Evolutionary conservation across 2,113 vertebrate genomes (phyloP).

Genomic region (Atlantisia rogersi): DNA sequence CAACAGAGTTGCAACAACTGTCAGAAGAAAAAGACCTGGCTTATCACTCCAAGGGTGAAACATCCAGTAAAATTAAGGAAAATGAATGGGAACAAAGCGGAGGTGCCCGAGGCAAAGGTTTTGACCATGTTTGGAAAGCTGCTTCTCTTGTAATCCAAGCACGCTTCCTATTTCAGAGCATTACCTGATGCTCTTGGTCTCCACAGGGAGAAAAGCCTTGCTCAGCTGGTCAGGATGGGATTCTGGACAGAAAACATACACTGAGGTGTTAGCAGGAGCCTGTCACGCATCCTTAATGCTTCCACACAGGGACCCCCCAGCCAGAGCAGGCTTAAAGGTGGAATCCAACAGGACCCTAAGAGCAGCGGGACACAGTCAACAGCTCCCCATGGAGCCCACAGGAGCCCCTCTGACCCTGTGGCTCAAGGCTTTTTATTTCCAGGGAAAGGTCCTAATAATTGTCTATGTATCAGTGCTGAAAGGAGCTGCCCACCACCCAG

Average conservation of each 20-base stretch:
- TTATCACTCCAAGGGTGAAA: constrained; percentile 24
- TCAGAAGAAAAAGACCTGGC: not conserved
- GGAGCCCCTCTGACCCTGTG: too few relatives aligned
- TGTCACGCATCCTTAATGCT: not conserved
- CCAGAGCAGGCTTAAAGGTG: not conserved
- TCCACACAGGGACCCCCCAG: not conserved
- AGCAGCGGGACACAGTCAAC: not conserved
- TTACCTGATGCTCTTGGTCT: not conserved
- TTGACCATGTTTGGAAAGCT: not conserved
- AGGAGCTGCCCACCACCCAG: too few relatives aligned
- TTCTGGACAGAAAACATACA: not conserved
- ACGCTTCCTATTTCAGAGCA: not conserved
- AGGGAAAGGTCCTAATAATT: too few relatives aligned
- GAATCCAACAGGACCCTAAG: not conserved
- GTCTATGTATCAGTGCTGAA: too few relatives aligned
- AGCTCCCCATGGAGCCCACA: too few relatives aligned
- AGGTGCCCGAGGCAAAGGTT: constrained; percentile 27
- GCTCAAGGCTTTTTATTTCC: too few relatives aligned
- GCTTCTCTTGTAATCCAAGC: not conserved
- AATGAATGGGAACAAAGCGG: constrained; percentile 28
- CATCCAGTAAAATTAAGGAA: constrained; percentile 20
- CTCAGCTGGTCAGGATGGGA: not conserved
- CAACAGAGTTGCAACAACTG: constrained; percentile 41
- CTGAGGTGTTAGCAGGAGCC: not conserved
- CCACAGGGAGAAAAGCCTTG: not conserved